Percentiles rank a stretch among this genome's conserved stretches.
Conservation (phyloP, 2,797 vertebrate genomes). For the Urosaurus nigricauda region DNA sequence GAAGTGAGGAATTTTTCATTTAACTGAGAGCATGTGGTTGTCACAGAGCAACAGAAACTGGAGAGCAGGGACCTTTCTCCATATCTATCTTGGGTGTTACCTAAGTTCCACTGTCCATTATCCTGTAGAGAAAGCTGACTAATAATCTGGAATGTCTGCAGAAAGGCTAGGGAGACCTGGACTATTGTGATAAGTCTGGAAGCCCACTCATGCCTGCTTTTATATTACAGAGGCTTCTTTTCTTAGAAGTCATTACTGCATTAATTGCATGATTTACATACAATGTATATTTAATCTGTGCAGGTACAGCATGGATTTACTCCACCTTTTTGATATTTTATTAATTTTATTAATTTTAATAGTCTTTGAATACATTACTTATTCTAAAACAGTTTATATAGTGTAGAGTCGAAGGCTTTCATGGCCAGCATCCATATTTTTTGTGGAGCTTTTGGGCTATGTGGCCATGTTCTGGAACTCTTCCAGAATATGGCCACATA, state of each 20-base stretch:
- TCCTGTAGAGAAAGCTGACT: not conserved
- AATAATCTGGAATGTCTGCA: not conserved
- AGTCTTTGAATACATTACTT: not conserved
- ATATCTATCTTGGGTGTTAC: not conserved
- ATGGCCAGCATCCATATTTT: no score
- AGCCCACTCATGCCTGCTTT: not conserved
- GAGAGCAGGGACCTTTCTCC: not conserved
- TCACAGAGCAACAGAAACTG: not conserved
- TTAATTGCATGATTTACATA: slow-evolving; percentile 4
- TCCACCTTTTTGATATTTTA: slow-evolving; percentile 12
- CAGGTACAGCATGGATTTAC: not conserved
- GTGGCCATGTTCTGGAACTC: no score
- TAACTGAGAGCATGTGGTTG: not conserved
- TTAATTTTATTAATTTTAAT: not conserved
- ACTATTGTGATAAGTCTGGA: no score
- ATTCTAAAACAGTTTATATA: slow-evolving; percentile 3
- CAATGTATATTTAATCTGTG: slow-evolving; percentile 2
- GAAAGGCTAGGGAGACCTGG: not conserved
- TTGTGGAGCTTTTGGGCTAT: no score
- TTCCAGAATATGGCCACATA: no score
- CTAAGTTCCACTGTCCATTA: not conserved
- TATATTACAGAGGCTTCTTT: not conserved
- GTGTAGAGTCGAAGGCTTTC: no score
- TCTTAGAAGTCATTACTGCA: not conserved
- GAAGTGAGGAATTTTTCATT: not conserved